These are phyloP conservation scores for Gnathonemus longibarbis DNA, from an alignment of 2,113 vertebrate genomes.

Conservation along the genomic window DNA sequence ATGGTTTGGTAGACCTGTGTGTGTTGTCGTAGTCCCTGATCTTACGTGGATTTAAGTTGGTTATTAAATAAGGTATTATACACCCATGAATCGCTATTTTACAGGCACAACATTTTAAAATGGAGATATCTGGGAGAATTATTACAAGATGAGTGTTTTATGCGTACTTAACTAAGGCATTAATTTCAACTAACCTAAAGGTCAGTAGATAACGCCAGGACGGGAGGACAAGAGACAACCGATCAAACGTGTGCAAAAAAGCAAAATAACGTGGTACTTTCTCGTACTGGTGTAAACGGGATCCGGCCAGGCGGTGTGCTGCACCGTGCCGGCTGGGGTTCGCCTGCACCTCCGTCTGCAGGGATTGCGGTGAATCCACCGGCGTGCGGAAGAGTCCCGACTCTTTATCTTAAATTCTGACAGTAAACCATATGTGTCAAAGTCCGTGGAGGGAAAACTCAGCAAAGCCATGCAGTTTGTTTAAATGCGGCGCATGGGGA, in stretches of 20 bases:
- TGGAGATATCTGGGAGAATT: background rate
- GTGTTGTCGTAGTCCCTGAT: background rate
- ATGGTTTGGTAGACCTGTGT: background rate
- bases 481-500: background rate
- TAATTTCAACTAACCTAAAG: background rate
- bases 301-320: background rate
- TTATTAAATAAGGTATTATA: background rate
- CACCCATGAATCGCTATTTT: background rate
- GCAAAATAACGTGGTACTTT: background rate
- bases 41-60: background rate
- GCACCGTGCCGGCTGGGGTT: background rate
- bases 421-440: background rate
- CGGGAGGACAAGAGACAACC: background rate
- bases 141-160: background rate
- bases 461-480: background rate
- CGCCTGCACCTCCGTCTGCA: background rate
- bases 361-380: background rate
- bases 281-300: background rate
- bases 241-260: background rate
- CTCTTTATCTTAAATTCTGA: background rate
- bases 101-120: background rate
- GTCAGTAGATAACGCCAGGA: background rate
- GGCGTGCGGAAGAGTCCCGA: background rate
- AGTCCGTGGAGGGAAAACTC: background rate
- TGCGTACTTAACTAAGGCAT: background rate